phyloP scores from a whole-genome alignment of 2,888 invertebrate species.

The Synanthedon myopaeformis region DNA sequence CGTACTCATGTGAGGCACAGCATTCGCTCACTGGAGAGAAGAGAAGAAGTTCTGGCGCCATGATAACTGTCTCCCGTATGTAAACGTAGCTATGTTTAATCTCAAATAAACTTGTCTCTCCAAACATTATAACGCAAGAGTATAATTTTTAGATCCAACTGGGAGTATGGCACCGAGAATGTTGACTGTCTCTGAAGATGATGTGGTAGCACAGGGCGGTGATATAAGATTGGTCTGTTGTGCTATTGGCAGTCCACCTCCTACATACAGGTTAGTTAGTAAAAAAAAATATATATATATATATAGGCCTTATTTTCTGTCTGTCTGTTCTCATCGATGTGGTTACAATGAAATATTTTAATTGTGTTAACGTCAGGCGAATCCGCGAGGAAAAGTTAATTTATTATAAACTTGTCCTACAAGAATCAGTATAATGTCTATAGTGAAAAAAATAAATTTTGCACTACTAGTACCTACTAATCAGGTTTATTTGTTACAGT shows the following conservation, averaged over 20 bases:
- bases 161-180: conserved; percentile 76
- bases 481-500: conserved; percentile 24
- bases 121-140: not conserved
- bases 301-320: too few relatives aligned
- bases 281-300: too few relatives aligned
- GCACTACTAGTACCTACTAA: too few relatives aligned
- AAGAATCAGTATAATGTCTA: too few relatives aligned
- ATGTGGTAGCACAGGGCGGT: conserved; percentile 73
- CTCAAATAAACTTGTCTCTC: not conserved
- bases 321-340: too few relatives aligned
- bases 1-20: conserved; percentile 83
- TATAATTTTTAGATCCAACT: conserved; percentile 31
- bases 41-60: conserved; percentile 76
- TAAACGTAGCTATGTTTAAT: conserved; percentile 2
- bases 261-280: conserved; percentile 75
- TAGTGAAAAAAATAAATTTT: too few relatives aligned
- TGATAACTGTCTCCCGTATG: conserved; percentile 78
- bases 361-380: too few relatives aligned
- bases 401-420: too few relatives aligned
- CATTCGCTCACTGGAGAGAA: conserved; percentile 85
- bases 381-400: too few relatives aligned
- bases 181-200: conserved; percentile 75
- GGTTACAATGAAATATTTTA: too few relatives aligned
- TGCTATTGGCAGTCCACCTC: conserved; percentile 78
- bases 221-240: conserved; percentile 78